These are phyloP conservation scores for Lepidotrigona ventralis DNA, from an alignment of 1,140 invertebrate species.

Conservation along the genomic window DNA sequence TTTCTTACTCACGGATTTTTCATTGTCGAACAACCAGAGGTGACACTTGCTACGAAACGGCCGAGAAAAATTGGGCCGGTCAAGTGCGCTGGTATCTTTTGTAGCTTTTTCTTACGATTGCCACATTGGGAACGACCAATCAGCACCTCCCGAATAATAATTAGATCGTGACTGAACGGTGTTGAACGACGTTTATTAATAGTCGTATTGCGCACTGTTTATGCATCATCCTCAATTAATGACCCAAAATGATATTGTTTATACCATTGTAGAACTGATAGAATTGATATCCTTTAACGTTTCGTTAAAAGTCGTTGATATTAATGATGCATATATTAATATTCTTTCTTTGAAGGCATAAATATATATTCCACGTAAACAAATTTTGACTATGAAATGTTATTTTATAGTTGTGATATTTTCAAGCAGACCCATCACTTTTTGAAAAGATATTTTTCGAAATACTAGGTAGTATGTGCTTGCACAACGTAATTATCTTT, in stretches of 20 bases:
- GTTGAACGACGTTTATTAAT: conserved; percentile 57
- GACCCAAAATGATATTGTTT: conserved; percentile 3
- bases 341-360: background rate
- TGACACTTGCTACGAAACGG: conserved; percentile 42
- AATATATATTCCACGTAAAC: background rate
- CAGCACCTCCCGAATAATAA: conserved; percentile 66
- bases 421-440: background rate
- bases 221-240: conserved; percentile 9
- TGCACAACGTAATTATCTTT: background rate
- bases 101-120: conserved; percentile 60
- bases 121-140: conserved; percentile 68
- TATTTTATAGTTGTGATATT: background rate
- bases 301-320: background rate
- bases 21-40: conserved; percentile 32
- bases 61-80: conserved; percentile 59
- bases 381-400: background rate
- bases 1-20: conserved; percentile 27
- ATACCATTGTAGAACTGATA: background rate
- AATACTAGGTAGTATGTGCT: background rate
- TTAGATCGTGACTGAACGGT: conserved; percentile 66
- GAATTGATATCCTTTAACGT: background rate
- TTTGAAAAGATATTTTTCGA: background rate
- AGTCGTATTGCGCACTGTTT: conserved; percentile 22
- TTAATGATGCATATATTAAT: too few species aligned
- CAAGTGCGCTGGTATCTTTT: conserved; percentile 58